Evolutionary conservation across 2,113 vertebrate species (phyloP), one percentile per base, ranked within the genome.

Genomic region (Theristicus caerulescens): DNA sequence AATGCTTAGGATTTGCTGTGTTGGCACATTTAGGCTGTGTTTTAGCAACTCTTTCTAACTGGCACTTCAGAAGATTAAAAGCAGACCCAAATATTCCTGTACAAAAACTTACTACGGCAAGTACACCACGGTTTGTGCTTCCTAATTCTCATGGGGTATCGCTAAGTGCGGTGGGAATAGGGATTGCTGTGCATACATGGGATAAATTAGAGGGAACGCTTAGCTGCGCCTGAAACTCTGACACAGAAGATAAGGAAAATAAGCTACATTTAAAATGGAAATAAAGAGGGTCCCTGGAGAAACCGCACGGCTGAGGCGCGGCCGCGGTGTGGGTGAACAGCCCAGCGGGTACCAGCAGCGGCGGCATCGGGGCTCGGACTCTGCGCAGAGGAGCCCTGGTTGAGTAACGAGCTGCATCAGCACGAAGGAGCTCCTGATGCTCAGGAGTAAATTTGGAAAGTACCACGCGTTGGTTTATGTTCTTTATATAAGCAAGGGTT

Each of bases 381-480:
- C 83, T 8, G 59, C 7, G 2, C 4, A 1, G 1, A 6, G 27
- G 36, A 4, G n/a, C 70, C 26, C 36, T 3, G n/a, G 9, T 2
- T 4, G 40, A 9, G 32, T 4, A 6, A 3, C 8, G 1, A 14
- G 24, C 74, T 72, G 49, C 34, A 4, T 8, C 7, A 6, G 78
- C 69, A 36, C 36, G 7, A 6, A 14, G 34, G 1, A 4, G 16
- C 4, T 13, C 44, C 4, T 4, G 59, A 8, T n/a, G 55, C 47
- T 78, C 27, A 8, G 81, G 42, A 38, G 32, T 8, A 3, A 19
- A 36, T 31, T 3, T 47, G 44, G 77, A 42, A 21, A 22, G 81
- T 10, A 5, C 22, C 0, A 0, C 3, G 29, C 0, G 0, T 13
- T n/a, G n/a, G n/a, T n/a, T n/a, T n/a, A 1, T n/a, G 29, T 10